Percentiles rank a stretch among this genome's conserved stretches.
phyloP scores from a whole-genome alignment of 2,797 vertebrate species.

The Parotocinclus haroldoi region DNA sequence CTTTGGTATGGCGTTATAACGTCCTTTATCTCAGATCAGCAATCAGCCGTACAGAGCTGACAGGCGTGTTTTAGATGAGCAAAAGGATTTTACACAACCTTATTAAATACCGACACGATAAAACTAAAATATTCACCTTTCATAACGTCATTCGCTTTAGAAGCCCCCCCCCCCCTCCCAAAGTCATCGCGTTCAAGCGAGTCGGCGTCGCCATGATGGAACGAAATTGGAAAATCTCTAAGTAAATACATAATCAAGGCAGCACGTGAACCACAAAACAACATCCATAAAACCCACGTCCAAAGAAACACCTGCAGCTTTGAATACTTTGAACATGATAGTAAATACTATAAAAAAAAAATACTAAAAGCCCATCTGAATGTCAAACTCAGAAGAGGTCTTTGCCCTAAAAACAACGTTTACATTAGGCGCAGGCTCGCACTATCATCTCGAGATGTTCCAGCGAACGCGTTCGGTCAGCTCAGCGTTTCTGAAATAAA shows the following conservation, averaged over 20 bases:
- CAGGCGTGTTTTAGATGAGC: constrained; percentile 21
- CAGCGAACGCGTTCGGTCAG: constrained; percentile 13
- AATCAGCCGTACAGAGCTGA: constrained; percentile 22
- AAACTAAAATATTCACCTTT: too few species aligned
- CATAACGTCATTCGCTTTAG: neutral
- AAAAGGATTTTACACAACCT: neutral
- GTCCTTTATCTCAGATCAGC: constrained; percentile 4
- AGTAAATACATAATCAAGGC: constrained; percentile 21
- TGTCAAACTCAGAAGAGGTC: constrained; percentile 33
- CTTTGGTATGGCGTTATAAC: constrained; percentile 22
- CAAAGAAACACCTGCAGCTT: constrained; percentile 12
- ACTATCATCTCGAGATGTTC: constrained; percentile 12
- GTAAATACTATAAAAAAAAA: constrained; percentile 22
- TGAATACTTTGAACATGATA: constrained; percentile 4
- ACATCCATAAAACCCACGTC: constrained; percentile 44
- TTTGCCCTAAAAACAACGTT: constrained; percentile 1
- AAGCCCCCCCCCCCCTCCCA: too few species aligned
- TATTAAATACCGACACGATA: neutral
- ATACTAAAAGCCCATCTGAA: constrained; percentile 25
- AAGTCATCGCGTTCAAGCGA: constrained; percentile 26
- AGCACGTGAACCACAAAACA: constrained; percentile 35
- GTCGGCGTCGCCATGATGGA: constrained; percentile 8
- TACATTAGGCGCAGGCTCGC: constrained; percentile 16
- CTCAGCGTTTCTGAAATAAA: constrained; percentile 38
- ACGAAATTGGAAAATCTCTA: constrained; percentile 27